These are phyloP conservation scores for Drosophila trapezifrons DNA, from an alignment of 1,140 invertebrate species.

Conservation along the genomic window DNA sequence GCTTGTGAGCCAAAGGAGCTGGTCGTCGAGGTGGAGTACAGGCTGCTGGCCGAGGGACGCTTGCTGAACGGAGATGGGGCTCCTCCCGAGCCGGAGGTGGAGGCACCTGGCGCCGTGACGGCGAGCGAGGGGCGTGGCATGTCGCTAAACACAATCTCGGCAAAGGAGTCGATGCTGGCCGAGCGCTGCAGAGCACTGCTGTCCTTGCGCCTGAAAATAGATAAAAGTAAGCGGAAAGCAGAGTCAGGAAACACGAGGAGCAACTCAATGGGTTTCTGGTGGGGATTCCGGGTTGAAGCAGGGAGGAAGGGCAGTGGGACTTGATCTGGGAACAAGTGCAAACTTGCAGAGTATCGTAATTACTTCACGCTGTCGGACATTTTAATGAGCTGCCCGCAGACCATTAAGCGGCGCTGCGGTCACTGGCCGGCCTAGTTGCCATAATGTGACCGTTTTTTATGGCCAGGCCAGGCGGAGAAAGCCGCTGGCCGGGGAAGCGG, in stretches of 20 bases:
- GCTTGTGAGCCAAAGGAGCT: slow-evolving; percentile 54
- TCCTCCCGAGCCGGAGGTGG: slow-evolving; percentile 3
- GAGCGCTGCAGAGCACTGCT: slow-evolving; percentile 88
- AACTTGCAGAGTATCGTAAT: slow-evolving; percentile 74
- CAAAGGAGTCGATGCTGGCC: slow-evolving; percentile 91
- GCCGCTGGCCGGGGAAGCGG: slow-evolving; percentile 40
- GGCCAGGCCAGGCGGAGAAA: slow-evolving; percentile 56
- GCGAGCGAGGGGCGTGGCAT: slow-evolving; percentile 73
- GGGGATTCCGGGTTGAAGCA: slow-evolving; percentile 5
- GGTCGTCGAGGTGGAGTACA: slow-evolving; percentile 83
- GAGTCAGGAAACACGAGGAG: slow-evolving; percentile 20
- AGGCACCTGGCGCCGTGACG: slow-evolving; percentile 53
- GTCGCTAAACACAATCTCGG: slow-evolving; percentile 87
- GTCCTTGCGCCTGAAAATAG: slow-evolving; percentile 85
- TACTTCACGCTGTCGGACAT: slow-evolving; percentile 74
- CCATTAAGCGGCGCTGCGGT: slow-evolving; percentile 68
- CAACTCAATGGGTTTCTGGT: slow-evolving; percentile 16
- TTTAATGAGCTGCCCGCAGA: slow-evolving; percentile 65
- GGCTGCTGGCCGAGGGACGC: slow-evolving; percentile 85
- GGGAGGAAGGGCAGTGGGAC: not conserved
- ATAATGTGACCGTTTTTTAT: slow-evolving; percentile 75
- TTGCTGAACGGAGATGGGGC: slow-evolving; percentile 76
- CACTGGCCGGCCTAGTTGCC: slow-evolving; percentile 79
- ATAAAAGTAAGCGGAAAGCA: slow-evolving; percentile 16
- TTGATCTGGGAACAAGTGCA: slow-evolving; percentile 41